Evolutionary conservation across 1,140 invertebrate genomes (phyloP).

Genomic region (Rhynchophorus ferrugineus): DNA sequence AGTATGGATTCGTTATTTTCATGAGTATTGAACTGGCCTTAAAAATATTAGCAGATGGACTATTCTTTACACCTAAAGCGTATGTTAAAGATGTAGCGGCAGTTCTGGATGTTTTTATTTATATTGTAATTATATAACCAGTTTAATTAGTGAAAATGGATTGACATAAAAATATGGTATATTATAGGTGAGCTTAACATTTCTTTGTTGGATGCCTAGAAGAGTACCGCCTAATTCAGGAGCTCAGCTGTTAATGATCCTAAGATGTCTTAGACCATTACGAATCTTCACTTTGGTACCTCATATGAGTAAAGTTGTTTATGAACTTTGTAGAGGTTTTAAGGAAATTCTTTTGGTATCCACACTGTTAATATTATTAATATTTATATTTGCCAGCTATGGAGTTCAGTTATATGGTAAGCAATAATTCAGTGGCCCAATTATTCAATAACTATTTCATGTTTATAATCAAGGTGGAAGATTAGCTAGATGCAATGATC

Average conservation of each 20-base stretch:
- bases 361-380: constrained; percentile 92
- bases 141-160: too few species aligned
- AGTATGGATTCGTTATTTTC: constrained; percentile 95
- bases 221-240: constrained; percentile 85
- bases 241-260: constrained; percentile 91
- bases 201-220: constrained; percentile 93
- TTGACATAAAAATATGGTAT: too few species aligned
- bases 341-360: constrained; percentile 98
- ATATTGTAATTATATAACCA: constrained; percentile 59
- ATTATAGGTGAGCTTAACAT: constrained; percentile 83
- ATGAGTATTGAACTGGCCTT: constrained; percentile 95
- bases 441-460: not conserved
- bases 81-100: constrained; percentile 96
- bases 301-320: constrained; percentile 99
- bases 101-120: constrained; percentile 95
- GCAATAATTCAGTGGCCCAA: not conserved
- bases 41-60: constrained; percentile 94
- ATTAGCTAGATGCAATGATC: constrained; percentile 95
- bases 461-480: constrained; percentile 60
- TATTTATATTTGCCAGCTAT: constrained; percentile 99
- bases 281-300: constrained; percentile 97
- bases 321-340: constrained; percentile 96
- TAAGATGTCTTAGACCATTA: constrained; percentile 91
- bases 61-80: constrained; percentile 98
- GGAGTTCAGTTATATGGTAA: constrained; percentile 90